Conservation (phyloP, 2,113 vertebrate genomes). For the Chamaea fasciata region DNA sequence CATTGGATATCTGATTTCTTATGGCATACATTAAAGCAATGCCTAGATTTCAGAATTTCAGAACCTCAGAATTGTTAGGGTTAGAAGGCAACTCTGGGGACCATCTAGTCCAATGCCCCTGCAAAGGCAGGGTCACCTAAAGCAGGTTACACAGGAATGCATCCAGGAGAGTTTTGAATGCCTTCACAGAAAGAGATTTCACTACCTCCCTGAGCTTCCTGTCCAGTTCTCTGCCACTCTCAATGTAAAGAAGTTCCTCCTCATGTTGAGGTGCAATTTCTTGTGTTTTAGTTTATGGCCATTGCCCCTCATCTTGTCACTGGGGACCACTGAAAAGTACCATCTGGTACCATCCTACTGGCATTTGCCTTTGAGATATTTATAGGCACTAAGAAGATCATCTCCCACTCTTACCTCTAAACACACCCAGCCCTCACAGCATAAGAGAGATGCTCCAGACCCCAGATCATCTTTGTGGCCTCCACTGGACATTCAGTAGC, state of each 20-base stretch:
- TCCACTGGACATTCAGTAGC: not conserved
- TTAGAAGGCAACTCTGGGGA: not conserved
- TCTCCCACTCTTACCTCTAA: not conserved
- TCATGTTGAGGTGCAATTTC: not conserved
- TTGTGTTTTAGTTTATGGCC: not conserved
- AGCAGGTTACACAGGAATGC: not conserved
- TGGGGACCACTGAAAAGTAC: not conserved
- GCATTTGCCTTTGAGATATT: not conserved
- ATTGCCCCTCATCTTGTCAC: not conserved
- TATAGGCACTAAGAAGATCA: not conserved
- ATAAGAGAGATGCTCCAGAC: not conserved
- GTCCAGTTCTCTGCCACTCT: not conserved
- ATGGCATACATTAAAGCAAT: fast-evolving
- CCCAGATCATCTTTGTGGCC: not conserved
- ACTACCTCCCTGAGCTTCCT: fast-evolving
- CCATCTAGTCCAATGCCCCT: not conserved
- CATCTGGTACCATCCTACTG: not conserved
- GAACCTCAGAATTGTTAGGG: not conserved
- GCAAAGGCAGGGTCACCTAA: not conserved
- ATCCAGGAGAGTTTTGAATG: not conserved
- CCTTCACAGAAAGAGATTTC: not conserved
- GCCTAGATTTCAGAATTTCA: not conserved
- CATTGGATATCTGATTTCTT: not conserved
- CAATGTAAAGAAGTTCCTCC: not conserved
- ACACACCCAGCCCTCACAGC: not conserved